Evolutionary conservation across 2,888 invertebrate genomes (phyloP).

Genomic region (Melanophora roralis): DNA sequence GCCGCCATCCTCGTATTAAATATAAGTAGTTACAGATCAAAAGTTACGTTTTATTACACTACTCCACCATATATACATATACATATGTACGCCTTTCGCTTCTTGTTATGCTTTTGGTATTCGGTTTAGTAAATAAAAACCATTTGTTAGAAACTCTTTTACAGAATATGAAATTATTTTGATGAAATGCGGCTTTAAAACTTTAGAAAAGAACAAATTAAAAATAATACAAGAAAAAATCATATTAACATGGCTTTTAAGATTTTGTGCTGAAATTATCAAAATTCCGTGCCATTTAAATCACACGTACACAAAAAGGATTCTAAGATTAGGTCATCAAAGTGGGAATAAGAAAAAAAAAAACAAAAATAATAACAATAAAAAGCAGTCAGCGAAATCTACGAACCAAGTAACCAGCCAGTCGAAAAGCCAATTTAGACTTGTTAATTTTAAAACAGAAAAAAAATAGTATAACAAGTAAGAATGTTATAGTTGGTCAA

Average conservation of each 20-base stretch:
- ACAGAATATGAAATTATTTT: constrained; percentile 46
- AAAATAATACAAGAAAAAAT: constrained; percentile 1
- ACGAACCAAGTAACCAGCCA: background rate
- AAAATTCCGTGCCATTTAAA: constrained; percentile 65
- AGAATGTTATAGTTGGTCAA: too few relatives aligned
- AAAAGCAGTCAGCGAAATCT: background rate
- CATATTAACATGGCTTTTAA: constrained; percentile 54
- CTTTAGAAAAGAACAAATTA: background rate
- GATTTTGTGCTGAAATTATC: constrained; percentile 63
- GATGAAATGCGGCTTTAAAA: constrained; percentile 9
- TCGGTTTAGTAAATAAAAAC: constrained; percentile 9
- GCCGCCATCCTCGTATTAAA: constrained; percentile 52
- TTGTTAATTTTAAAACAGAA: background rate
- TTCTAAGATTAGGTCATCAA: constrained; percentile 53
- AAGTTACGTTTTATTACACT: constrained; percentile 15
- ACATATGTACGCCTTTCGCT: background rate
- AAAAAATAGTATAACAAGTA: background rate
- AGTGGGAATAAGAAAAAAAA: background rate
- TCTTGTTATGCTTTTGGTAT: background rate
- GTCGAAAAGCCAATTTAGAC: constrained; percentile 19
- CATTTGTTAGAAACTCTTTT: constrained; percentile 62
- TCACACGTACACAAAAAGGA: constrained; percentile 61
- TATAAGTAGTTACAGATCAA: constrained; percentile 36
- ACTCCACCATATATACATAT: constrained; percentile 12
- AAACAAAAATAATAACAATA: background rate